A percentile compares a stretch with the other conserved stretches of the same genome.
Evolutionary conservation across 2,797 vertebrate species (phyloP).

Genomic region (Moxostoma hubbsi): DNA sequence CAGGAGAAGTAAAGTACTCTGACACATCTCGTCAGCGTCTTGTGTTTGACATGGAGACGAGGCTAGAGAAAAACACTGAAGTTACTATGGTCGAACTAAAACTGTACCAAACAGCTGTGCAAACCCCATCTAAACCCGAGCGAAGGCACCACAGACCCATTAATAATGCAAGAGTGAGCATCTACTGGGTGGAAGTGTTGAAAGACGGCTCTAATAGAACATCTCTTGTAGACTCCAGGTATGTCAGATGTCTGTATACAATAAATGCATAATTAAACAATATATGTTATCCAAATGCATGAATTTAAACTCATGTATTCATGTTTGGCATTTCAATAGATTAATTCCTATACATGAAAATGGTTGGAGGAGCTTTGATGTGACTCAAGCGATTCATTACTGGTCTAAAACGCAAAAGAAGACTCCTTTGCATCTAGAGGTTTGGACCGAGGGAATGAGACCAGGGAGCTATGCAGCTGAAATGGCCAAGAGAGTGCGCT

Average conservation of each 20-base stretch:
- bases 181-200: slow-evolving; percentile 80
- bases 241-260: slow-evolving; percentile 18
- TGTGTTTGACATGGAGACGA: slow-evolving; percentile 80
- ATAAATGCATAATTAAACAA: background rate
- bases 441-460: slow-evolving; percentile 81
- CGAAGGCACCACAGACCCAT: slow-evolving; percentile 68
- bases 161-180: slow-evolving; percentile 78
- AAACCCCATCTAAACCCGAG: slow-evolving; percentile 57
- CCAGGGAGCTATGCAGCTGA: slow-evolving; percentile 74
- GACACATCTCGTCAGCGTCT: slow-evolving; percentile 74
- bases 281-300: background rate
- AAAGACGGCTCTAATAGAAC: slow-evolving; percentile 80
- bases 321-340: slow-evolving; percentile 62
- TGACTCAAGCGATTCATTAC: slow-evolving; percentile 83
- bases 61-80: slow-evolving; percentile 80
- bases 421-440: slow-evolving; percentile 78
- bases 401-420: slow-evolving; percentile 74
- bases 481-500: slow-evolving; percentile 76
- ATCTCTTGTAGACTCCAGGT: slow-evolving; percentile 85
- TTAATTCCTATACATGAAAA: slow-evolving; percentile 78
- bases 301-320: background rate
- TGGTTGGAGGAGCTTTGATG: slow-evolving; percentile 85
- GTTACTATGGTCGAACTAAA: slow-evolving; percentile 84
- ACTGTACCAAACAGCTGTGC: slow-evolving; percentile 80
- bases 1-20: slow-evolving; percentile 73